A percentile compares a stretch with the other conserved stretches of the same genome.
Conservation (phyloP, 2,888 invertebrate species). For the Dynastes maya region DNA sequence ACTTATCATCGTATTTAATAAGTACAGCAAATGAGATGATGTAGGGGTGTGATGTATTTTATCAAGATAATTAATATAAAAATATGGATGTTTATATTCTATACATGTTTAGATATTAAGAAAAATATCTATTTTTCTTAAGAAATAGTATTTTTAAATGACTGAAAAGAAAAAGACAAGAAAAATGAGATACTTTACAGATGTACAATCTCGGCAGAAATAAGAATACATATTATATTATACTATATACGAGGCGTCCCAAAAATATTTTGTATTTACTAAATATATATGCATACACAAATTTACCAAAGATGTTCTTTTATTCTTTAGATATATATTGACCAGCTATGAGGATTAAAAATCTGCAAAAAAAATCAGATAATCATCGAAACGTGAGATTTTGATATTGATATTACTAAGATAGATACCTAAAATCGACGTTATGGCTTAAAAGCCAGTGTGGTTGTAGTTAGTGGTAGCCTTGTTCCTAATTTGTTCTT, state of each 20-base stretch:
- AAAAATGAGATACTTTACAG: conserved; percentile 25
- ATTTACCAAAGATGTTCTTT: conserved; percentile 7
- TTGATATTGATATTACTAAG: conserved; percentile 1
- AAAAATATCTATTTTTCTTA: conserved; percentile 41
- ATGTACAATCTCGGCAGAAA: conserved; percentile 47
- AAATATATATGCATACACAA: conserved; percentile 17
- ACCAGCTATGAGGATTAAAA: conserved; percentile 27
- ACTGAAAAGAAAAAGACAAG: conserved; percentile 5
- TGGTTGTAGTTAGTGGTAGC: too few relatives aligned
- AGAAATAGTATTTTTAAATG: conserved; percentile 36
- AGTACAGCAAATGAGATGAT: background rate
- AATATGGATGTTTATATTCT: conserved; percentile 21
- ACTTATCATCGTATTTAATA: conserved; percentile 25
- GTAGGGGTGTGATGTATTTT: conserved; percentile 27
- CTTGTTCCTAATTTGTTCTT: too few relatives aligned
- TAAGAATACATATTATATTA: conserved; percentile 38
- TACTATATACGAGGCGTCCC: conserved; percentile 36
- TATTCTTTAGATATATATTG: conserved; percentile 45
- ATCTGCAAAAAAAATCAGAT: conserved; percentile 4
- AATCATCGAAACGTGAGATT: conserved; percentile 12
- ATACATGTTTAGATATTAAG: conserved; percentile 35
- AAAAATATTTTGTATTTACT: conserved; percentile 33
- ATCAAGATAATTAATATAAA: conserved; percentile 12
- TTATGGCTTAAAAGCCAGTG: background rate
- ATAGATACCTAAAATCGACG: background rate